Percentiles rank a stretch among this genome's conserved stretches.
These are phyloP conservation scores for Chelon labrosus DNA, from an alignment of 2,797 vertebrate genomes.

Conservation along the genomic window DNA sequence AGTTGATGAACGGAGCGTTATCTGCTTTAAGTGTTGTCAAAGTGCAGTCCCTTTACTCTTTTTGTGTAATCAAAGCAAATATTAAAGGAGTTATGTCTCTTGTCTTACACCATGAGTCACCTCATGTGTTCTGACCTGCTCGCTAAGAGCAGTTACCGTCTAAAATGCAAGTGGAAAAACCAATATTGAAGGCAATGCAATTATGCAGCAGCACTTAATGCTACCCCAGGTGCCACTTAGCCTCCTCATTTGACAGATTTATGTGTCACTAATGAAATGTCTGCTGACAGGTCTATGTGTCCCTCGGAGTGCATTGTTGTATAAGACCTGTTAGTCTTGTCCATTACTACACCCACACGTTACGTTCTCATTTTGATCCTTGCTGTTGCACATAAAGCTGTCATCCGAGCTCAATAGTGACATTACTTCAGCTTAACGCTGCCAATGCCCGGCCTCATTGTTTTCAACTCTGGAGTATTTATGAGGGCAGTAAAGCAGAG, in stretches of 20 bases:
- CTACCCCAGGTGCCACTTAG: conserved; percentile 70
- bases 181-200: conserved; percentile 45
- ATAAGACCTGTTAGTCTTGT: conserved; percentile 57
- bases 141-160: conserved; percentile 21
- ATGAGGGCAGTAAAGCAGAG: conserved; percentile 61
- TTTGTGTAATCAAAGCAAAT: not conserved
- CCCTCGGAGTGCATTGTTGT: conserved; percentile 62
- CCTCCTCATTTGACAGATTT: conserved; percentile 60
- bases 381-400: conserved; percentile 69
- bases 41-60: not conserved
- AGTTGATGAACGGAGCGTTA: not conserved
- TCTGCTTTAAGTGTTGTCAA: not conserved
- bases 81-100: not conserved
- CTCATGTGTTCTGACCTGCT: conserved; percentile 8
- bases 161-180: conserved; percentile 35
- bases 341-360: conserved; percentile 66
- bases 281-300: conserved; percentile 59
- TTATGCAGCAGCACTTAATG: conserved; percentile 68
- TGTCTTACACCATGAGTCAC: not conserved
- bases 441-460: conserved; percentile 50
- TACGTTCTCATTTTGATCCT: conserved; percentile 62
- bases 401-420: conserved; percentile 61
- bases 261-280: conserved; percentile 76
- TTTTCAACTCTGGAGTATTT: conserved; percentile 68
- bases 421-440: conserved; percentile 56